A percentile compares a stretch with the other conserved stretches of the same genome.
phyloP scores from a whole-genome alignment of 2,888 invertebrate species.

The Apamea monoglypha region DNA sequence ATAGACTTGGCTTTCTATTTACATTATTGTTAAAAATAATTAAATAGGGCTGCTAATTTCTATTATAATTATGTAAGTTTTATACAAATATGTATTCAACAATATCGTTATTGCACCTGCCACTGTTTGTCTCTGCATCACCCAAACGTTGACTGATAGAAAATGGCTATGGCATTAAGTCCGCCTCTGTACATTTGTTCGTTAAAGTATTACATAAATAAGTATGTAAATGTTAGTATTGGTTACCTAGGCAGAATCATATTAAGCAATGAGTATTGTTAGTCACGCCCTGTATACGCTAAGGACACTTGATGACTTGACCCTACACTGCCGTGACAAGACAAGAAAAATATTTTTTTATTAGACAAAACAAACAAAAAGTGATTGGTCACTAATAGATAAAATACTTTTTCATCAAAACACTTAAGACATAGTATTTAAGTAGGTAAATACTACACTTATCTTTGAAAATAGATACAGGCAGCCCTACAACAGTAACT shows the following conservation, averaged over 20 bases:
- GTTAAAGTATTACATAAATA: neutral
- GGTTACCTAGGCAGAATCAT: neutral
- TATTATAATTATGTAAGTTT: neutral
- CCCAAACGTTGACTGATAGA: neutral
- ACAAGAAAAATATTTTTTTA: neutral
- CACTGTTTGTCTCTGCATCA: neutral
- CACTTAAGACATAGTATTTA: too few species aligned
- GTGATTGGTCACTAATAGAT: neutral
- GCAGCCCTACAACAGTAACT: slow-evolving; percentile 53
- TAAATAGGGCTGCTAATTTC: neutral
- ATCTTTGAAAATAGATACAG: neutral
- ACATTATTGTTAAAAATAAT: slow-evolving; percentile 9
- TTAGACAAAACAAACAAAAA: neutral
- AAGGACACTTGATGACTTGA: neutral
- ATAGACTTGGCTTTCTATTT: neutral
- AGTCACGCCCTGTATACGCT: neutral
- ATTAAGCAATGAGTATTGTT: slow-evolving; percentile 4
- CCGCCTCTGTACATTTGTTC: too few species aligned
- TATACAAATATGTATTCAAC: too few species aligned
- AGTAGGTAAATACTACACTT: neutral
- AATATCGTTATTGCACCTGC: too few species aligned
- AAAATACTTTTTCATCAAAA: neutral
- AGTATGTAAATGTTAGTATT: neutral
- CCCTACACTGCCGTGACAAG: neutral
- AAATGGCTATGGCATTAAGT: neutral